Conservation (phyloP, 2,797 vertebrate genomes). For the Balearica regulorum region DNA sequence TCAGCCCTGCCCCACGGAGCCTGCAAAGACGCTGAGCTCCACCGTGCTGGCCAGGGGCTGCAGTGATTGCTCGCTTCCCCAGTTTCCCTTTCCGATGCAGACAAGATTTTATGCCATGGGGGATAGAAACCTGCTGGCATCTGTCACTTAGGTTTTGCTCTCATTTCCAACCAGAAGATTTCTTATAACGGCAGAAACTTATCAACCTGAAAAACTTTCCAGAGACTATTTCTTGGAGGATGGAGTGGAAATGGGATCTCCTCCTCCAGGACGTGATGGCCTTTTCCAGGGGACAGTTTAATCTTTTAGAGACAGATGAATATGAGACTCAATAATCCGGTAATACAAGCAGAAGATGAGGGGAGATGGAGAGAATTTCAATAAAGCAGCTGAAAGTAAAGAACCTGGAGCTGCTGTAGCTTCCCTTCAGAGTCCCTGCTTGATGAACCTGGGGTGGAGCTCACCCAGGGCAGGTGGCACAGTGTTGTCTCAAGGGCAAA, state of each 20-base stretch:
- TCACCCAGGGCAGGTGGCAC: not conserved
- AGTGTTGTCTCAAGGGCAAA: not conserved
- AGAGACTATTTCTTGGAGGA: slow-evolving; percentile 39
- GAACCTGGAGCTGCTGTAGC: not conserved
- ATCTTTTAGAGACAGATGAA: slow-evolving; percentile 75
- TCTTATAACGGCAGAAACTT: not conserved
- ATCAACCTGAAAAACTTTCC: not conserved
- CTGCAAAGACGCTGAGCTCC: not conserved
- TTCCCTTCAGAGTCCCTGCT: not conserved
- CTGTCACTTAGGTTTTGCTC: not conserved
- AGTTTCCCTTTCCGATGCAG: not conserved
- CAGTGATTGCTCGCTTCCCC: not conserved
- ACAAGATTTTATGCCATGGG: not conserved
- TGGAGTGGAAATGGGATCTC: slow-evolving; percentile 57
- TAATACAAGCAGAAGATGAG: slow-evolving; percentile 57
- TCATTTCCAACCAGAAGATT: not conserved
- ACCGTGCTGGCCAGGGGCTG: not conserved
- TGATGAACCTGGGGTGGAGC: not conserved
- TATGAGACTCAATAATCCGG: slow-evolving; percentile 64
- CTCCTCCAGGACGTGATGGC: slow-evolving; percentile 67
- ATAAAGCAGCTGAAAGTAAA: slow-evolving; percentile 17
- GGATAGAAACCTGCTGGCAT: not conserved
- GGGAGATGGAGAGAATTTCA: slow-evolving; percentile 68
- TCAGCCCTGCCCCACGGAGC: not conserved
- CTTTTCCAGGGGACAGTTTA: slow-evolving; percentile 75